These are phyloP conservation scores for Myrmecophaga tridactyla DNA, from an alignment of 2,113 vertebrate genomes.

Conservation along the genomic window DNA sequence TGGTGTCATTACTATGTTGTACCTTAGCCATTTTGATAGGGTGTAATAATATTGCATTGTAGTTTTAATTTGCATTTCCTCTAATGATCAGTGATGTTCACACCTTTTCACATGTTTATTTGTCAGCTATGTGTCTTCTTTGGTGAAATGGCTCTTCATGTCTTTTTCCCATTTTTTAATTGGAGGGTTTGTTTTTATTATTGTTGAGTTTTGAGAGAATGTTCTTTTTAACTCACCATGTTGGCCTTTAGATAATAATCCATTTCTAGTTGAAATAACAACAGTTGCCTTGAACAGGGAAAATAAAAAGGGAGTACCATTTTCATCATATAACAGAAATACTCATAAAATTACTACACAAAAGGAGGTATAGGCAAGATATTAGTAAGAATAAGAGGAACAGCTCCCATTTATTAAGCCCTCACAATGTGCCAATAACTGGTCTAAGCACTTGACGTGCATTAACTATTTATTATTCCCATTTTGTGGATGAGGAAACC, in stretches of 20 bases:
- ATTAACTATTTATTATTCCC: neutral
- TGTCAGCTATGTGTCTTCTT: no score
- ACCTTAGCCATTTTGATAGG: no score
- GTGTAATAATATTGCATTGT: no score
- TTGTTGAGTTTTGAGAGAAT: no score
- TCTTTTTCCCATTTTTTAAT: no score
- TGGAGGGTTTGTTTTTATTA: no score
- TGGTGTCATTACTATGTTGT: no score
- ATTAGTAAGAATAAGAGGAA: neutral
- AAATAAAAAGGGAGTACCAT: neutral
- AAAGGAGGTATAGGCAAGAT: neutral
- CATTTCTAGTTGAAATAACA: constrained; percentile 33
- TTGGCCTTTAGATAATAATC: neutral
- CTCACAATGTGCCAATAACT: neutral
- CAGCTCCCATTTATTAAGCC: neutral
- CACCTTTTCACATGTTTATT: no score
- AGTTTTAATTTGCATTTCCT: no score
- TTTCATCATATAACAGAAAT: neutral
- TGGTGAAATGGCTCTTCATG: no score
- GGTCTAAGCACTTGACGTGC: neutral
- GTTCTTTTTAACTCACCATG: neutral
- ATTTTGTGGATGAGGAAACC: constrained; percentile 13
- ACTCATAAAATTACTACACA: neutral
- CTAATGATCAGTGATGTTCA: no score
- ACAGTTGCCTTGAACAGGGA: neutral